A percentile compares a stretch with the other conserved stretches of the same genome.
These are phyloP conservation scores for Amblyteles armatorius DNA, from an alignment of 2,888 invertebrate genomes.

Conservation along the genomic window DNA sequence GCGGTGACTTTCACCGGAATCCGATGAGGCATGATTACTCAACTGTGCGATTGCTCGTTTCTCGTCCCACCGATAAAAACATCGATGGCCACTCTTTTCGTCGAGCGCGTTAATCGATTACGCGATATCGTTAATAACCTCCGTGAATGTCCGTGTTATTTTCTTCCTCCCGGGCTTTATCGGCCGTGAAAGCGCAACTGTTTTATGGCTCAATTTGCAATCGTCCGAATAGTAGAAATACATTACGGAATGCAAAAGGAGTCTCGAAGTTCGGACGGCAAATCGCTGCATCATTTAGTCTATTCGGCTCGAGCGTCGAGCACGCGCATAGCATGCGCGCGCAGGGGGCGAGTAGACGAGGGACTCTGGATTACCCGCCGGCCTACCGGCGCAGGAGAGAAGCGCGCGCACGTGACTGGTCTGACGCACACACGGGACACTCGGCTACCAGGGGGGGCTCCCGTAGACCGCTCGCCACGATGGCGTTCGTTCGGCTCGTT, in stretches of 20 bases:
- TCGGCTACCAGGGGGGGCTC: background rate
- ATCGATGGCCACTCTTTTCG: slow-evolving; percentile 33
- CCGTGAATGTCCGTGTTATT: slow-evolving; percentile 10
- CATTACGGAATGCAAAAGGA: background rate
- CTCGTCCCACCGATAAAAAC: background rate
- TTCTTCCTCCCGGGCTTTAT: slow-evolving; percentile 21
- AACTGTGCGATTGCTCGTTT: slow-evolving; percentile 34
- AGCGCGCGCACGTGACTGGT: slow-evolving; percentile 49
- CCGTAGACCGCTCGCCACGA: background rate
- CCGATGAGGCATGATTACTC: slow-evolving; percentile 54
- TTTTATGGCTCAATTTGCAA: background rate
- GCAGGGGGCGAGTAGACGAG: background rate
- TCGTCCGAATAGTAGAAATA: background rate
- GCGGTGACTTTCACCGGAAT: slow-evolving; percentile 58
- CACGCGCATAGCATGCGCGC: background rate
- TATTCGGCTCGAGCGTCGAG: background rate
- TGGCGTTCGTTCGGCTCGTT: slow-evolving; percentile 13
- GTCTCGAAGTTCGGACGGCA: background rate
- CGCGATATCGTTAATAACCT: slow-evolving; percentile 44
- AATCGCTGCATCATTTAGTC: slow-evolving; percentile 1
- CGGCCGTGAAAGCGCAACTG: slow-evolving; percentile 20
- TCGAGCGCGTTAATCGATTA: slow-evolving; percentile 62
- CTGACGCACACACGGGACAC: slow-evolving; percentile 49
- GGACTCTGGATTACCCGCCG: slow-evolving; percentile 10
- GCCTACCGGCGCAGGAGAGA: slow-evolving; percentile 16